A percentile compares a stretch with the other conserved stretches of the same genome.
Evolutionary conservation across 2,797 vertebrate species (phyloP).

Genomic region (Monodelphis domestica): DNA sequence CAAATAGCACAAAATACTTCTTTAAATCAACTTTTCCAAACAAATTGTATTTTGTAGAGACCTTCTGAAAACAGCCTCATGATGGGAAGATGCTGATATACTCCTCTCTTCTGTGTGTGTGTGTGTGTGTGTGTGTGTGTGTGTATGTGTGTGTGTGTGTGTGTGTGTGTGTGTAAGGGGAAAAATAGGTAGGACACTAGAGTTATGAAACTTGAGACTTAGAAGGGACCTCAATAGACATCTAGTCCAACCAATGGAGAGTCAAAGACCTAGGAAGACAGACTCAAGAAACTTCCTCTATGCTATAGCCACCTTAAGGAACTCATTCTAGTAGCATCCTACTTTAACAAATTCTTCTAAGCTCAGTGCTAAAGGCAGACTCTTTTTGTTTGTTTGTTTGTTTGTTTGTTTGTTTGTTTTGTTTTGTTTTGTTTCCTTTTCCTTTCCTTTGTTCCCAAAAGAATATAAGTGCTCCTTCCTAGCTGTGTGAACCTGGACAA

Average conservation of each 20-base stretch:
- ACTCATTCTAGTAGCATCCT: not conserved
- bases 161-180: not conserved
- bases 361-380: not conserved
- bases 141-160: not conserved
- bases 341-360: not conserved
- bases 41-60: not conserved
- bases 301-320: not conserved
- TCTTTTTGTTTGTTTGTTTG: not conserved
- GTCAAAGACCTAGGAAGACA: not conserved
- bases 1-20: not conserved
- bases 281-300: not conserved
- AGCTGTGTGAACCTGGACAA: too few species aligned
- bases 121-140: not conserved
- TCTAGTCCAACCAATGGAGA: not conserved
- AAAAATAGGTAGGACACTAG: not conserved
- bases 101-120: not conserved
- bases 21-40: not conserved
- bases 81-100: not conserved
- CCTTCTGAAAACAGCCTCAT: not conserved
- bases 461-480: too few species aligned
- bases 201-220: not conserved
- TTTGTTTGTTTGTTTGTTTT: not conserved
- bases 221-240: not conserved
- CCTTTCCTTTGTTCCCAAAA: not conserved
- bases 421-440: too few species aligned